Conservation (phyloP, 1,140 invertebrate genomes). For the Tetragnatha versicolor region DNA sequence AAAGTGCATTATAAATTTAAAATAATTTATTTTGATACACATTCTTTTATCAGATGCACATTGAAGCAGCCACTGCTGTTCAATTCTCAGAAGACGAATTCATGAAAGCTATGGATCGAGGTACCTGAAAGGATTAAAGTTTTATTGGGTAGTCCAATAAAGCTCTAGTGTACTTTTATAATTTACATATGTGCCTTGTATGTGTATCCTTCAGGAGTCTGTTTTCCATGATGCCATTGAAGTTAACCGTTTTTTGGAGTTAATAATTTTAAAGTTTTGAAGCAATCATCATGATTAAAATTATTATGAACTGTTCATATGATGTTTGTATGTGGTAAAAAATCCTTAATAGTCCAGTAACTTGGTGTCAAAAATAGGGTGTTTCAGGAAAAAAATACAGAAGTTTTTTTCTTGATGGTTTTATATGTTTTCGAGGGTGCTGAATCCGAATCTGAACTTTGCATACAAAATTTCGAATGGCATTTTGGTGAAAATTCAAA, state of each 20-base stretch:
- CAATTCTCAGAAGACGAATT: conserved; percentile 60
- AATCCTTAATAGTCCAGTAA: no score
- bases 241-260: neutral
- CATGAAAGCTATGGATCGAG: conserved; percentile 49
- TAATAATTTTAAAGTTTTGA: neutral
- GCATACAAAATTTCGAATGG: no score
- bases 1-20: no score
- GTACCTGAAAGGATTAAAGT: conserved; percentile 13
- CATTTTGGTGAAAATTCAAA: no score
- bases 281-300: neutral
- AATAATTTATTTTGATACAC: neutral
- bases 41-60: conserved; percentile 64
- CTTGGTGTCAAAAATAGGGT: no score
- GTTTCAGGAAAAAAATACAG: no score
- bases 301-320: neutral
- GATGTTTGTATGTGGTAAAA: no score
- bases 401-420: no score
- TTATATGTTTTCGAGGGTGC: no score
- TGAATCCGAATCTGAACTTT: no score
- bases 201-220: conserved; percentile 34
- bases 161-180: conserved; percentile 3
- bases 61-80: conserved; percentile 66
- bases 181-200: conserved; percentile 40
- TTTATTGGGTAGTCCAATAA: neutral
- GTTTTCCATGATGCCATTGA: neutral